Evolutionary conservation across 2,797 vertebrate species (phyloP).

Genomic region (Miichthys miiuy): DNA sequence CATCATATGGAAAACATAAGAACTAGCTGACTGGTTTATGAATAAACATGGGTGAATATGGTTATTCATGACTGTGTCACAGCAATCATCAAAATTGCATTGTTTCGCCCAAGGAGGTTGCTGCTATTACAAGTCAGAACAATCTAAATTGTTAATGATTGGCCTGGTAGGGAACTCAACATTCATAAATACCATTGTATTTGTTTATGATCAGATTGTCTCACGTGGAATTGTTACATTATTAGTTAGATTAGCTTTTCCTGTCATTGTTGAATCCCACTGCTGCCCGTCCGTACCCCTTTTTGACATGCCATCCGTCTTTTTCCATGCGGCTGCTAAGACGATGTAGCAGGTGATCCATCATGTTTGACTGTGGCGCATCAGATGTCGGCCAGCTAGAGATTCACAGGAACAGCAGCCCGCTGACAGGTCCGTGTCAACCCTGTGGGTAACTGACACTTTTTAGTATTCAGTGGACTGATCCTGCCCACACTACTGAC

Average conservation of each 20-base stretch:
- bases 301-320: constrained; percentile 49
- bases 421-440: constrained; percentile 45
- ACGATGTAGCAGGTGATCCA: constrained; percentile 52
- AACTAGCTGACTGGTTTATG: not conserved
- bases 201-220: constrained; percentile 26
- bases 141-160: not conserved
- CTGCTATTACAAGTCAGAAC: not conserved
- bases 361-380: constrained; percentile 51
- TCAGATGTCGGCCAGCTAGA: constrained; percentile 38
- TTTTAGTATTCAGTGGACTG: constrained; percentile 36
- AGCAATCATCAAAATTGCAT: not conserved
- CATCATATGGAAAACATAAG: constrained; percentile 11
- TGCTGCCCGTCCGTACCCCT: constrained; percentile 7
- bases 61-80: not conserved
- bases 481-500: constrained; percentile 43
- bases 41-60: not conserved
- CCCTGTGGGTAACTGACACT: constrained; percentile 51
- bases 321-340: constrained; percentile 7
- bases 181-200: constrained; percentile 9
- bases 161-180: not conserved
- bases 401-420: constrained; percentile 35
- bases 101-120: not conserved
- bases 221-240: constrained; percentile 26
- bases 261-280: constrained; percentile 17
- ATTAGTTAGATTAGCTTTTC: constrained; percentile 31